Evolutionary conservation across 1,140 invertebrate genomes (phyloP), one percentile per base, ranked within the genome.

Genomic region (Ladona fulva): DNA sequence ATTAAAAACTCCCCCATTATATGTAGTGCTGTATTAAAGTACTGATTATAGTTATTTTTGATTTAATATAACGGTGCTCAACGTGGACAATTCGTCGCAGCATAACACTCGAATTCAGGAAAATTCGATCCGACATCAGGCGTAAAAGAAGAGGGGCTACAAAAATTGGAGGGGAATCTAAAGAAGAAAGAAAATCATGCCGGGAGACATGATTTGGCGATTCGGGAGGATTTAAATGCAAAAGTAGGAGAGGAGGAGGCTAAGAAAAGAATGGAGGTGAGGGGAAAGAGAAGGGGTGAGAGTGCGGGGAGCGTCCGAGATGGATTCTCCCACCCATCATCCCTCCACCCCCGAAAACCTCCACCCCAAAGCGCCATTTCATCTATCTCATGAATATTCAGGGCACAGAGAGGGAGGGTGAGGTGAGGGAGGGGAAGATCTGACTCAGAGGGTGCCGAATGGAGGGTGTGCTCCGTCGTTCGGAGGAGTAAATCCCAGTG

Each of bases 331-430:
- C 42, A 19, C 24, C 22, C 42, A 52, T 52, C 44, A 76, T 76
- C 44, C 44, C 75, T 77, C 52, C 24, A 24, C 25, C 44, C 44
- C 44, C n/a, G n/a, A n/a, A n/a, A n/a, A n/a, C n/a, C n/a, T 52
- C 10, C 44, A n/a, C 10, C 44, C 44, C 44, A 52, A 52, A 52
- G 44, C 19, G 59, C 42, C 77, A 77, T 77, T 77, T 77, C 77
- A 77, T 77, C 52, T 66, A 10, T 52, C 52, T 66, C 52, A 77
- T 77, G 77, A 77, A 77, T 77, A 77, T 77, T 77, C 77, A 77
- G 52, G 25, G 59, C 59, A 73, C 77, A 77, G 59, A 42, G 37
- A 52, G 42, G 77, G 77, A 77, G 42, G 73, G 52, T 74, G 77
- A n/a, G 24, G 12, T 74, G 77, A 66, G 52, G n/a, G 52, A 6